Base-by-base conservation (phyloP, 1,140 invertebrate species). In the Psilanteris sp. region DNA sequence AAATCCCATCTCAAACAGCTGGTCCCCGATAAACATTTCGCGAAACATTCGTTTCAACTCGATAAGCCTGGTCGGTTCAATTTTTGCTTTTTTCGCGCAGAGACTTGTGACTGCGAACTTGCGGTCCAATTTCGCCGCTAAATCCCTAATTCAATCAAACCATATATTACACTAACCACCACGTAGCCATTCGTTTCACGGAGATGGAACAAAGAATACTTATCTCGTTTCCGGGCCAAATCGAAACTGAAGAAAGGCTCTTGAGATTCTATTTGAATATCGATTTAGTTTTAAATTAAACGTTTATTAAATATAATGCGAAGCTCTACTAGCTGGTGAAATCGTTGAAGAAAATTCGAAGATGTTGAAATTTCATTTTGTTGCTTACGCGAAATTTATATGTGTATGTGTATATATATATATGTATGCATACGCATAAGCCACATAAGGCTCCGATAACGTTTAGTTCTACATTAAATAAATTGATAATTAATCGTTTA, bases 101-200 rank as follows among this genome's bases (percentile, higher is more conserved):
- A 31, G n/a, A 31, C 20, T 24, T n/a, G n/a, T 10, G 37, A 11
- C 9, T 11, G 0, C 26, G 2, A 18, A 32, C 32, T 29, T 37
- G 16, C 27, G 48, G 18, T 37, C 50, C 39, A 57, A 57, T 57
- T 27, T 44, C 39, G 27, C 18, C 34, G 16, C 29, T 16, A 57
- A 57, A 57, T 43, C 39, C 54, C 13, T 41, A 57, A 57, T 34
- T 44, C 27, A 57, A 32, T 37, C 54, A 16, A n/a, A 9, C 54
- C 26, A 57, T 57, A 57, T 43, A 44, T 57, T 15, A 57, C 20
- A 11, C 15, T 13, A n/a, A n/a, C n/a, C n/a, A n/a, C n/a, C n/a
- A n/a, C n/a, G n/a, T n/a, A n/a, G n/a, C n/a, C n/a, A n/a, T n/a
- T n/a, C n/a, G n/a, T n/a, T n/a, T n/a, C n/a, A n/a, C n/a, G n/a